Base-by-base conservation (phyloP, 92 coral and sea anemone species). In the Porites cylindrica region DNA sequence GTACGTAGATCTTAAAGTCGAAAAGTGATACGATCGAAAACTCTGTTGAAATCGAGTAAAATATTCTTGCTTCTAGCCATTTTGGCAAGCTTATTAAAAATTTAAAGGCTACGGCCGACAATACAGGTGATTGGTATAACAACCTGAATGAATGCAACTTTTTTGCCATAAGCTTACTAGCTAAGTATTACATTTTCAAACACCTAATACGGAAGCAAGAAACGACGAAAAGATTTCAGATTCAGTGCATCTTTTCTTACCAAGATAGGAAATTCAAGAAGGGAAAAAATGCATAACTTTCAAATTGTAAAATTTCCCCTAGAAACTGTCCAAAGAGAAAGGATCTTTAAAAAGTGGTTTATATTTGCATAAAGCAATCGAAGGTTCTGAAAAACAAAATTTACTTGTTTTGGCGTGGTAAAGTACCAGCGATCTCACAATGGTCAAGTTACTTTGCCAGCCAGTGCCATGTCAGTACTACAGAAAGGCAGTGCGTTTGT, bases 71-170 rank as follows among this genome's bases (percentile, higher is more conserved):
- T 88, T 89, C 92, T 88, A 80, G 89, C 85, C 88, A 85, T 90
- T 78, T 92, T 82, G 93, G 83, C 78, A 85, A 85, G 79, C 93
- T 91, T 90, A 92, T 92, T 87, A 92, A 95, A 88, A 88, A 95
- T 95, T 95, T 81, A 95, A 76, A 88, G 81, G 74, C 75, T 82
- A 79, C 74, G 85, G 88, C 93, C 82, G 93, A 80, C 84, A 70
- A 90, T 78, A 84, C 88, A 70, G 81, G 88, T 90, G 87, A 83
- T 66, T 65, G 89, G 88, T 75, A 68, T 54, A 51, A 79, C 82
- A 56, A 72, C 72, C 76, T 85, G 65, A 67, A 56, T 17, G 89
- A 76, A 60, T 29, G 83, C 76, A 86, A 81, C 76, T 80, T 86
- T 92, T 38, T 79, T 67, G 53, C 68, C 83, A 53, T 75, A 84